Evolutionary conservation across 2,888 invertebrate genomes (phyloP).

Genomic region (Endomychus coccineus): DNA sequence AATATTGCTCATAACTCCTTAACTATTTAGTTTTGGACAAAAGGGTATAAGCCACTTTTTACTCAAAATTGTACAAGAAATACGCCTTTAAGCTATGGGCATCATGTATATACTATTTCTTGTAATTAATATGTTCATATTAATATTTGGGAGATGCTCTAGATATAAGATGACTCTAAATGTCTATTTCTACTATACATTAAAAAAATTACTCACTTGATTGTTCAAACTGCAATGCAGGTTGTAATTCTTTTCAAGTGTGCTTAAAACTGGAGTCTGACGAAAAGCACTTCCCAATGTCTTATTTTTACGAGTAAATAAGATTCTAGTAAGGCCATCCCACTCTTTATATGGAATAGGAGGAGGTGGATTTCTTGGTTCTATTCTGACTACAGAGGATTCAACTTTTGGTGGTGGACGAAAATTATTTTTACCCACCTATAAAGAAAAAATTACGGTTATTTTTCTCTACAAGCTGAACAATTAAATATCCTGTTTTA

Average conservation of each 20-base stretch:
- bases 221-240: conserved; percentile 82
- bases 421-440: conserved; percentile 97
- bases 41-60: too few relatives aligned
- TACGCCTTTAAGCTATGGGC: too few relatives aligned
- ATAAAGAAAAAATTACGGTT: conserved; percentile 32
- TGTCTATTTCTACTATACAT: not conserved
- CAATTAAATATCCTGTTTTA: too few relatives aligned
- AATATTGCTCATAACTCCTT: too few relatives aligned
- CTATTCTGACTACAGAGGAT: conserved; percentile 94
- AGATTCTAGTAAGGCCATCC: conserved; percentile 95
- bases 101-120: too few relatives aligned
- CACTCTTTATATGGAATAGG: conserved; percentile 94
- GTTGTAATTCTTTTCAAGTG: conserved; percentile 86
- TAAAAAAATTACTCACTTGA: conserved; percentile 50
- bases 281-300: conserved; percentile 86
- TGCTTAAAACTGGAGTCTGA: conserved; percentile 72
- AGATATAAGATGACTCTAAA: too few relatives aligned
- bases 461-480: too few relatives aligned
- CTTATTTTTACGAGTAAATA: conserved; percentile 95
- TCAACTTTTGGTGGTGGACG: conserved; percentile 98
- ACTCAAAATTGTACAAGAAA: not conserved
- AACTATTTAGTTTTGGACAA: too few relatives aligned
- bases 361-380: conserved; percentile 95
- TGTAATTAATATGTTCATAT: too few relatives aligned
- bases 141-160: too few relatives aligned